Percentiles rank a stretch among this genome's conserved stretches.
Conservation (phyloP, 2,888 invertebrate genomes). For the Diploptera punctata region DNA sequence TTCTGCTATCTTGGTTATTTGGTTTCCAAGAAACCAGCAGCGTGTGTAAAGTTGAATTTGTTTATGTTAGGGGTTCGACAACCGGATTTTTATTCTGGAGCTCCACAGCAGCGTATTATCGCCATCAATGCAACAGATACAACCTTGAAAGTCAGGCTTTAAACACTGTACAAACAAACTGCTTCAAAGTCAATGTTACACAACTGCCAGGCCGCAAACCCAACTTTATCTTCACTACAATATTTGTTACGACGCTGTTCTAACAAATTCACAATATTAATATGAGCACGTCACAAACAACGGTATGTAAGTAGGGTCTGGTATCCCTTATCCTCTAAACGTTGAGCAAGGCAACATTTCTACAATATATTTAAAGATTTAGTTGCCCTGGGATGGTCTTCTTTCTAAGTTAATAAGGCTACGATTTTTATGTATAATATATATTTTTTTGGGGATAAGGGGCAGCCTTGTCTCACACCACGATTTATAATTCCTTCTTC, state of each 20-base stretch:
- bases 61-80: conserved; percentile 14
- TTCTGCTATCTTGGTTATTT: too few species aligned
- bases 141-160: neutral
- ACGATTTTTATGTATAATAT: too few species aligned
- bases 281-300: neutral
- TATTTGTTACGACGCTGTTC: neutral
- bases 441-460: too few species aligned
- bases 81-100: neutral
- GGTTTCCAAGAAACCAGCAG: neutral
- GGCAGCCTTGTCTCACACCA: too few species aligned
- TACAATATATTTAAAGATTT: neutral
- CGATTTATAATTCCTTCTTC: too few species aligned
- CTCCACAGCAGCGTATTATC: neutral
- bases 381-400: too few species aligned
- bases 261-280: neutral
- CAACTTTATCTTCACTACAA: neutral
- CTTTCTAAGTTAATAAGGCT: too few species aligned
- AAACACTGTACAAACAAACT: conserved; percentile 13
- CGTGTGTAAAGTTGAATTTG: neutral
- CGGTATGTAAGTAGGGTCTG: neutral
- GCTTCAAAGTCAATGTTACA: conserved; percentile 21
- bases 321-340: too few species aligned
- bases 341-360: neutral
- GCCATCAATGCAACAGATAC: neutral
- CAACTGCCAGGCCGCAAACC: neutral